Evolutionary conservation across 2,797 vertebrate species (phyloP).

Genomic region (Simalia tracyae): DNA sequence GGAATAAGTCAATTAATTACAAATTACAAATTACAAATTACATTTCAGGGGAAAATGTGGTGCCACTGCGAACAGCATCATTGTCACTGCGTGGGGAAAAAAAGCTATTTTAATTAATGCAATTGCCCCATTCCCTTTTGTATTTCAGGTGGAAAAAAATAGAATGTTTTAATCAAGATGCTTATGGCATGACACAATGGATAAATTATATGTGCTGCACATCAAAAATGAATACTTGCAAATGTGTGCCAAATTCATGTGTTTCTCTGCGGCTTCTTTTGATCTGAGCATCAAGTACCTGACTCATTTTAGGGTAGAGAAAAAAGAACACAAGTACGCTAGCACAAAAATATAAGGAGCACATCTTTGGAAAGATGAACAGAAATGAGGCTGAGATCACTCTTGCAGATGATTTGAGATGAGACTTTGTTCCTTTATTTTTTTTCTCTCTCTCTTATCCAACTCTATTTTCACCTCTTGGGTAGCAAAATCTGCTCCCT

Average conservation of each 20-base stretch:
- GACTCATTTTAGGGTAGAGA: not conserved
- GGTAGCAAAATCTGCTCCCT: not conserved
- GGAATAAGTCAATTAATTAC: not conserved
- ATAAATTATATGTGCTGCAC: not conserved
- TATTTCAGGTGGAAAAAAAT: not conserved
- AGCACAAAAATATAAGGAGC: not conserved
- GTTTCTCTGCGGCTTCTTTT: slow-evolving; percentile 3
- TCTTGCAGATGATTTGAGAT: not conserved
- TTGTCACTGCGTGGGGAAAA: not conserved
- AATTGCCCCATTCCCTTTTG: not conserved
- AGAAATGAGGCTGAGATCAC: not conserved
- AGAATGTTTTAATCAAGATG: not conserved
- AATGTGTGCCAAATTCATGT: not conserved
- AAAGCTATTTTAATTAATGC: not conserved
- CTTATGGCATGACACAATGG: not conserved
- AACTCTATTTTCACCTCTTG: not conserved
- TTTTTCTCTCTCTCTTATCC: not conserved
- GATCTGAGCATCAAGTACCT: slow-evolving; percentile 9
- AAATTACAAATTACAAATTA: not conserved
- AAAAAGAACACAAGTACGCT: not conserved
- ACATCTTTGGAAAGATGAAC: not conserved
- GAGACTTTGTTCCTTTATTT: not conserved
- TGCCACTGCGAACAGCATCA: not conserved
- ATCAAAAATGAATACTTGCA: not conserved
- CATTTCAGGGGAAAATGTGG: not conserved